Conservation (phyloP, 2,888 invertebrate genomes). For the Tetragonisca angustula region DNA sequence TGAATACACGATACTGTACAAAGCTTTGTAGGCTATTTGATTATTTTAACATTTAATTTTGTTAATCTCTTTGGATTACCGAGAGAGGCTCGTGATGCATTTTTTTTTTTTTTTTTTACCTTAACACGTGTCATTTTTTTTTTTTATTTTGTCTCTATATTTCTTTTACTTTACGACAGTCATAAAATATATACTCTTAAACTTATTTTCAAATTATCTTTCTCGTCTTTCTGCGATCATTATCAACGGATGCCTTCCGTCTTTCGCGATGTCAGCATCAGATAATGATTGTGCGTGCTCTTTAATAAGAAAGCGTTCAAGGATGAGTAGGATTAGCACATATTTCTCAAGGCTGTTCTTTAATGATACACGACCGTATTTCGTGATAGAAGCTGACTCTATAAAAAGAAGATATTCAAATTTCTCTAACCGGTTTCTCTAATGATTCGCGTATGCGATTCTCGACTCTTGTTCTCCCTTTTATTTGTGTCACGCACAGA, state of each 20-base stretch:
- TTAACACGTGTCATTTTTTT: neutral
- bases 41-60: neutral
- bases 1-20: slow-evolving; percentile 4
- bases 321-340: slow-evolving; percentile 42
- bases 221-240: too few relatives aligned
- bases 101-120: too few relatives aligned
- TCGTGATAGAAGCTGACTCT: slow-evolving; percentile 17
- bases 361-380: neutral
- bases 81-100: neutral
- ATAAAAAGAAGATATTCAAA: slow-evolving; percentile 57
- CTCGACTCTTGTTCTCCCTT: neutral
- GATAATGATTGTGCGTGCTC: neutral
- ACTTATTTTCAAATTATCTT: neutral
- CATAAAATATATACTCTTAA: too few relatives aligned
- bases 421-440: slow-evolving; percentile 52
- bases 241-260: neutral
- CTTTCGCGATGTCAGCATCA: neutral
- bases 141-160: neutral
- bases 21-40: slow-evolving; percentile 13
- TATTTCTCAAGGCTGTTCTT: slow-evolving; percentile 37
- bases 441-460: neutral
- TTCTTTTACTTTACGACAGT: neutral
- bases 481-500: neutral
- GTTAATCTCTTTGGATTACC: neutral
- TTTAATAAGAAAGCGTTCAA: slow-evolving; percentile 14